Evolutionary conservation across 1,140 invertebrate genomes (phyloP).

Genomic region (Zaprionus lachaisei): DNA sequence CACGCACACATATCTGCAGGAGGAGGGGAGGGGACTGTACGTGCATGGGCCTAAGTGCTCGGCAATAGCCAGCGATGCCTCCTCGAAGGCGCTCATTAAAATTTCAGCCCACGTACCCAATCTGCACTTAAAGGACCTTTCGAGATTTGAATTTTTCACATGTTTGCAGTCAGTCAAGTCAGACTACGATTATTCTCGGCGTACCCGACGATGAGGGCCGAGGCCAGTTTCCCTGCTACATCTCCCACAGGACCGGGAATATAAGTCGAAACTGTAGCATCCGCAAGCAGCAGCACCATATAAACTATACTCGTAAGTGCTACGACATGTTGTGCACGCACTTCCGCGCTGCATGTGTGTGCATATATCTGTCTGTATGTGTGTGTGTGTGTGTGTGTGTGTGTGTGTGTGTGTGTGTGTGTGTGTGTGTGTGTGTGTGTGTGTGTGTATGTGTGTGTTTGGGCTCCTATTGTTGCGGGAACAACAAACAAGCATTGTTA

Average conservation of each 20-base stretch:
- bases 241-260: background rate
- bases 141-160: constrained; percentile 80
- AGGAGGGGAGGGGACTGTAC: background rate
- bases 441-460: constrained; percentile 1
- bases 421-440: background rate
- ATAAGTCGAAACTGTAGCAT: constrained; percentile 50
- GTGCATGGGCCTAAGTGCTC: constrained; percentile 58
- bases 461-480: constrained; percentile 34
- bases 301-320: constrained; percentile 52
- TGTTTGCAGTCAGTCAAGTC: constrained; percentile 56
- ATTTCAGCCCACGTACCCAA: constrained; percentile 77
- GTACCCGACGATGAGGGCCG: background rate
- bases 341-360: constrained; percentile 35
- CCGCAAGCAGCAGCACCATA: constrained; percentile 5
- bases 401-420: background rate
- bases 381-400: background rate
- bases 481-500: constrained; percentile 73
- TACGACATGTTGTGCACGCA: constrained; percentile 65
- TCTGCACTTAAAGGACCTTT: constrained; percentile 79
- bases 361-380: background rate
- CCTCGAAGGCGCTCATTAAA: constrained; percentile 68
- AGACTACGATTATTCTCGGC: constrained; percentile 37
- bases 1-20: background rate
- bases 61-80: constrained; percentile 33
- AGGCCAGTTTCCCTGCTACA: background rate